These are phyloP conservation scores for Cyprinus carpio DNA, from an alignment of 2,113 vertebrate genomes.

Conservation along the genomic window DNA sequence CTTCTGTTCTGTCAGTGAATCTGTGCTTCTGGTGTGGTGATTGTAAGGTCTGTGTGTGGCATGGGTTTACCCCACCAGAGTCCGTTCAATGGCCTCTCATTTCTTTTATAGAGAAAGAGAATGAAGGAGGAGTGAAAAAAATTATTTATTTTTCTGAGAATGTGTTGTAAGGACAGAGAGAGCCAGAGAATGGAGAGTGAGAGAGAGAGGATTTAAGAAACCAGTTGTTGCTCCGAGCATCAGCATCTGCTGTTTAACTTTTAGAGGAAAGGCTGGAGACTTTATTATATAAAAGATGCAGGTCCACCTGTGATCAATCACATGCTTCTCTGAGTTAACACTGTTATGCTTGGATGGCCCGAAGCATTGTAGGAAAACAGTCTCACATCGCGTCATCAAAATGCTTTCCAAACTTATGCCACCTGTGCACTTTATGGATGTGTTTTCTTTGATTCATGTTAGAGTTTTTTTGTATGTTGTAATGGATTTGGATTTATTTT, in stretches of 20 bases:
- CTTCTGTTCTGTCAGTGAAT: conserved; percentile 24
- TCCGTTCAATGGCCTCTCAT: conserved; percentile 53
- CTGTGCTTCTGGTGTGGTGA: conserved; percentile 43
- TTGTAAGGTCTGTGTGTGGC: conserved; percentile 53
- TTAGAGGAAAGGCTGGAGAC: background rate
- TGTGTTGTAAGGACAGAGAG: conserved; percentile 10
- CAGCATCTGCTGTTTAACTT: conserved; percentile 38
- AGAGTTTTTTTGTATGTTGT: conserved; percentile 51
- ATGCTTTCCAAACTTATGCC: conserved; percentile 56
- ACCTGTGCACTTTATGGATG: conserved; percentile 64
- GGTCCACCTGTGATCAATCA: conserved; percentile 63
- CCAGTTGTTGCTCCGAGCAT: conserved; percentile 32
- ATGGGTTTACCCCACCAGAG: conserved; percentile 40
- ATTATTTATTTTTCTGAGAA: conserved; percentile 45
- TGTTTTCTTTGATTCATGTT: conserved; percentile 25
- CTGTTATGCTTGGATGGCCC: conserved; percentile 58
- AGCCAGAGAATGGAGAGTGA: background rate
- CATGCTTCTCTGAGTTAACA: conserved; percentile 41
- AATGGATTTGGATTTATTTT: conserved; percentile 6
- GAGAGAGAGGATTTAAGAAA: background rate
- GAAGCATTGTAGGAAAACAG: conserved; percentile 61
- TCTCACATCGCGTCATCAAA: conserved; percentile 47
- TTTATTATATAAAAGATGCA: conserved; percentile 49
- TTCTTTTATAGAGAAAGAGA: conserved; percentile 49
- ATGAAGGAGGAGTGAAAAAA: conserved; percentile 13